Evolutionary conservation across 2,113 vertebrate genomes (phyloP).

Genomic region (Rhodinocichla rosea): DNA sequence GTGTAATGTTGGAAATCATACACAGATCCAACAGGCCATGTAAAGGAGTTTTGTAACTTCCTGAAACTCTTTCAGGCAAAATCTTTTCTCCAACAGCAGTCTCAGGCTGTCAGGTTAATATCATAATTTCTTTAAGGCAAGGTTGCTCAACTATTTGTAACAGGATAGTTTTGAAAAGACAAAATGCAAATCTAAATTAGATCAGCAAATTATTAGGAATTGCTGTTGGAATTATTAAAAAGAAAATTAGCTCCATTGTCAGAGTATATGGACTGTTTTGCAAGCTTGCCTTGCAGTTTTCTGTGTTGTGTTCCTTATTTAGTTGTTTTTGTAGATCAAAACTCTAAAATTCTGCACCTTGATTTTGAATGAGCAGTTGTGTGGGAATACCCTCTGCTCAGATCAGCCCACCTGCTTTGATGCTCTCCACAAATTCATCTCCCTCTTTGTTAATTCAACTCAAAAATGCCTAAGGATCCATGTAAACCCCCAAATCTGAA

Average conservation of each 20-base stretch:
- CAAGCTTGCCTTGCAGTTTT: neutral
- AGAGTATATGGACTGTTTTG: neutral
- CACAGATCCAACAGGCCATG: conserved; percentile 72
- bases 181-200: conserved; percentile 10
- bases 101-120: conserved; percentile 44
- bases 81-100: conserved; percentile 50
- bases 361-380: neutral
- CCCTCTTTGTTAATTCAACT: neutral
- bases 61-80: conserved; percentile 69
- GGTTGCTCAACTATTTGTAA: neutral
- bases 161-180: neutral
- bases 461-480: neutral
- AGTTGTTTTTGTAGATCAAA: neutral
- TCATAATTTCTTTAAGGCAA: neutral
- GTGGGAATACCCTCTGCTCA: no score
- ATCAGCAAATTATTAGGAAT: conserved; percentile 18
- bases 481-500: neutral
- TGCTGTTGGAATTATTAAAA: neutral
- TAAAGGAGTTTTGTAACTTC: conserved; percentile 79
- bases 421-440: neutral
- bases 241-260: neutral
- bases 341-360: no score
- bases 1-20: conserved; percentile 82
- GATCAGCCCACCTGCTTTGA: neutral
- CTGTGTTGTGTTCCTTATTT: neutral